Evolutionary conservation across 2,797 vertebrate species (phyloP), one percentile per base, ranked within the genome.

Genomic region (Muscicapa comitata): DNA sequence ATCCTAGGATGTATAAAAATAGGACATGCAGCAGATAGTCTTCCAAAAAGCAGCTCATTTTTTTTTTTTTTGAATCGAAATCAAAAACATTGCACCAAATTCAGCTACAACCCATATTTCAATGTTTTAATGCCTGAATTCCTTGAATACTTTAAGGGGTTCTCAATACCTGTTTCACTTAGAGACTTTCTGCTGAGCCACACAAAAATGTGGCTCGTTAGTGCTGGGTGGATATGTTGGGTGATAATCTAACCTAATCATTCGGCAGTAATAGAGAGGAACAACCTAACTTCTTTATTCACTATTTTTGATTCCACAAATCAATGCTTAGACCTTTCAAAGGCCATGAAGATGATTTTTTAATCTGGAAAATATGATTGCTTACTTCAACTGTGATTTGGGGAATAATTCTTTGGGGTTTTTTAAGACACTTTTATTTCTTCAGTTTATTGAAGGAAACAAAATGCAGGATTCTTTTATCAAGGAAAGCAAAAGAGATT

Each of bases 291-390:
- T 72, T 45, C 1, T 15, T 11, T 40, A 37, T 31, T 87, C 31
- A 47, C 18, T 68, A 13, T 73, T 91, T 82, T 83, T 75, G 33
- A 57, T 55, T 76, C 13, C 86, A 81, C 1, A 76, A 90, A 93
- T 31, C 59, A 62, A 35, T 2, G 5, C 35, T 61, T 23, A 78
- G 18, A 45, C 23, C 6, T 91, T 88, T 65, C 67, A 93, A 90
- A 84, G 17, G 38, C 33, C 40, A 28, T 0, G 1, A 61, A 86
- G 54, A 48, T 15, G 3, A 35, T 28, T 50, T 86, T 74, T 91
- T 55, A 19, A 38, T 33, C 25, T 74, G 68, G 29, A 79, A 80
- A 84, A 73, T 68, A 67, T 8, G 29, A 40, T 26, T 79, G 11
- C 12, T 66, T 79, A 66, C 54, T 74, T 83, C 29, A 74, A 5